Base-by-base conservation (phyloP, 2,113 vertebrate species). In the Camelus dromedarius region DNA sequence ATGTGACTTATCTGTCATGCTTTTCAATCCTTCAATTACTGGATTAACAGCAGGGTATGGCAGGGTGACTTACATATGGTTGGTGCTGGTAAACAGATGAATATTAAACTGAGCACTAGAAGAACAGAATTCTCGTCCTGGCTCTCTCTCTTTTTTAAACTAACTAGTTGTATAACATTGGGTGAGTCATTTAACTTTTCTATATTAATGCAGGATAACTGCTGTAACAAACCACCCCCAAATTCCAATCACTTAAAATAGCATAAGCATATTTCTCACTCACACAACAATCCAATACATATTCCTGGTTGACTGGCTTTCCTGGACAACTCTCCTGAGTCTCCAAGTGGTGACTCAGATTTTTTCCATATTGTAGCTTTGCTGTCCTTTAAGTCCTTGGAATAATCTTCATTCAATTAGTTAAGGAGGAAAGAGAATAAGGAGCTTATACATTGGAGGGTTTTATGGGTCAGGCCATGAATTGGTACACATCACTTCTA, bases 21-120 rank as follows among this genome's bases (percentile, higher is more conserved):
- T 75, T 93, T 93, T 90, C 80, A 95, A 58, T 73, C 46, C 12
- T 91, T 89, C 38, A 89, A 18, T 86, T 93, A 82, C 50, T 95
- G n/a, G 5, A 89, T 86, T 92, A 76, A 26, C 50, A 95, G 35
- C 19, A 56, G 24, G 6, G 15, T 91, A 73, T 1, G 32, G 18
- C 18, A 66, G 26, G 67, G 14, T 70, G 28, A 14, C 72, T 93
- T 75, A 79, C 20, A 26, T 81, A 77, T 28, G 30, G 48, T 26
- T 93, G 35, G 48, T 89, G 5, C 14, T 96, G 62, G n/a, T 32
- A 96, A 85, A 64, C 15, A 88, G 91, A 80, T 95, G 54, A 64
- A 69, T 91, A 93, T 80, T 72, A 93, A 94, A 56, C 26, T 58
- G 91, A 66, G 32, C 5, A 88, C 35, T 87, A 77, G 83, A 91